phyloP scores from a whole-genome alignment of 2,888 invertebrate species.

The Caenorhabditis drosophilae region DNA sequence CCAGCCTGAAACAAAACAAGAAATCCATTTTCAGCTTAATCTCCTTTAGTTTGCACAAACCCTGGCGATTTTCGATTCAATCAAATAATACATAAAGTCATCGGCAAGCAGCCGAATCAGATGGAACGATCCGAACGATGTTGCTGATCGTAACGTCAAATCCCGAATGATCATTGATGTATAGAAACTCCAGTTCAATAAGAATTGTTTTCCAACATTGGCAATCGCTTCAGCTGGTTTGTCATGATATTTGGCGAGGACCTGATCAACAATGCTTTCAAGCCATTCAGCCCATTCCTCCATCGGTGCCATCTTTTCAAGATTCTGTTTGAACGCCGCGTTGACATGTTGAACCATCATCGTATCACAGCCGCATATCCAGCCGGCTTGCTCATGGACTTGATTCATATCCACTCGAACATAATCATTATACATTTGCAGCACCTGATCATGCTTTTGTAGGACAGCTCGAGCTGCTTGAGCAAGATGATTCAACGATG shows the following conservation, averaged over 20 bases:
- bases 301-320: conserved; percentile 83
- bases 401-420: conserved; percentile 96
- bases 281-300: conserved; percentile 99
- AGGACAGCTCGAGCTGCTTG: conserved; percentile 93
- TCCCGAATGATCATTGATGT: conserved; percentile 95
- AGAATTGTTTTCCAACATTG: conserved; percentile 85
- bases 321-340: conserved; percentile 74
- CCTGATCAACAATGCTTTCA: conserved; percentile 87
- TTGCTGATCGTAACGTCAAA: conserved; percentile 90
- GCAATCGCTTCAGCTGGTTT: conserved; percentile 76
- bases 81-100: conserved; percentile 97
- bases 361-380: conserved; percentile 95
- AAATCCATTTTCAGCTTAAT: too few relatives aligned
- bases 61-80: conserved; percentile 75
- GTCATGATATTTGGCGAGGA: conserved; percentile 84
- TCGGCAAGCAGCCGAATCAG: conserved; percentile 94
- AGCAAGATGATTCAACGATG: conserved; percentile 94
- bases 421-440: conserved; percentile 93
- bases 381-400: conserved; percentile 87
- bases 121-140: conserved; percentile 98
- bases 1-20: conserved; percentile 16
- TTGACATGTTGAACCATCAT: conserved; percentile 75
- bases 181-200: conserved; percentile 98
- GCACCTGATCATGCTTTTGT: conserved; percentile 90
- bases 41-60: too few relatives aligned